Evolutionary conservation across 2,888 invertebrate species (phyloP).

Genomic region (Lacanobia oleracea): DNA sequence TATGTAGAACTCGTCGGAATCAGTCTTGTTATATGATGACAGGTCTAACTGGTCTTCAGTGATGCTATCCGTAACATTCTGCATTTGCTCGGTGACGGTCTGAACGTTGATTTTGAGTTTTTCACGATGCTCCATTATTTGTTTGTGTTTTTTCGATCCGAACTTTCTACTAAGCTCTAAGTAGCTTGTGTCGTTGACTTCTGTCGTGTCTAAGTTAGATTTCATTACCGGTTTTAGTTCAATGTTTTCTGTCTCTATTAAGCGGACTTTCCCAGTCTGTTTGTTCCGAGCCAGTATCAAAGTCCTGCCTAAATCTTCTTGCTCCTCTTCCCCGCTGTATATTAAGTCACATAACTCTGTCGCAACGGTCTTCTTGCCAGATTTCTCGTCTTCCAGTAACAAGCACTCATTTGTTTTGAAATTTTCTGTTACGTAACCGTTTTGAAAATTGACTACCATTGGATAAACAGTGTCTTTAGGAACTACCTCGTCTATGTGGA

Average conservation of each 20-base stretch:
- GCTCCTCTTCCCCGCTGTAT: conserved; percentile 80
- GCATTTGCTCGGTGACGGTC: conserved; percentile 90
- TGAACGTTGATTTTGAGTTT: conserved; percentile 90
- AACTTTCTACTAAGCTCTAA: conserved; percentile 91
- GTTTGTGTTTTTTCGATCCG: conserved; percentile 91
- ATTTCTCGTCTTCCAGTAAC: conserved; percentile 71
- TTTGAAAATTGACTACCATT: conserved; percentile 80
- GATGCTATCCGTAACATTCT: conserved; percentile 86
- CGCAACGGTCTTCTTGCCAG: conserved; percentile 69
- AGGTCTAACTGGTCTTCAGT: conserved; percentile 80
- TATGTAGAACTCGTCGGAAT: conserved; percentile 85
- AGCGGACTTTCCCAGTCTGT: conserved; percentile 80
- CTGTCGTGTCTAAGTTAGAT: conserved; percentile 65
- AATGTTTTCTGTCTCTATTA: conserved; percentile 77
- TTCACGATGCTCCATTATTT: conserved; percentile 91
- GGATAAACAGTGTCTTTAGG: conserved; percentile 74
- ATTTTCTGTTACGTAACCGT: conserved; percentile 79
- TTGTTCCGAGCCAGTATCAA: conserved; percentile 78
- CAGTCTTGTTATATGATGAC: conserved; percentile 75
- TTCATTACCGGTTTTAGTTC: conserved; percentile 78
- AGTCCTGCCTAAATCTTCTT: conserved; percentile 76
- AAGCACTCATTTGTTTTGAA: conserved; percentile 72
- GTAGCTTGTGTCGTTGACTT: conserved; percentile 74
- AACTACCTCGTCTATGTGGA: conserved; percentile 79
- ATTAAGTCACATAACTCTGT: conserved; percentile 74